A percentile compares a stretch with the other conserved stretches of the same genome.
Conservation (phyloP, 2,888 invertebrate species). For the Eucera pruinosa region DNA sequence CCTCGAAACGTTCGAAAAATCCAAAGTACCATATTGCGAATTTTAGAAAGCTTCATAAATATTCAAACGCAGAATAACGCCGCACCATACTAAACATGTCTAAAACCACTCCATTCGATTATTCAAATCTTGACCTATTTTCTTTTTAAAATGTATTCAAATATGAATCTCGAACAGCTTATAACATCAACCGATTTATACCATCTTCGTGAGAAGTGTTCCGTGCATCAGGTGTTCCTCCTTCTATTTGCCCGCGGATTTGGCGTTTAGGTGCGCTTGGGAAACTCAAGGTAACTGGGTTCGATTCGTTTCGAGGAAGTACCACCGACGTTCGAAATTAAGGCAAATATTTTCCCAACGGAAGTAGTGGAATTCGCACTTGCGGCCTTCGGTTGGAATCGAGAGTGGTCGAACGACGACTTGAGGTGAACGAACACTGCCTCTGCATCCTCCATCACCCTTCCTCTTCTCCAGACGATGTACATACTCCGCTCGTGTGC, state of each 20-base stretch:
- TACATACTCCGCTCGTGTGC: slow-evolving; percentile 49
- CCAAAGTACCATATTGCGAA: too few species aligned
- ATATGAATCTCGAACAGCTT: neutral
- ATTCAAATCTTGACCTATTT: neutral
- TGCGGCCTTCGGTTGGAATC: slow-evolving; percentile 40
- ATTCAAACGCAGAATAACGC: too few species aligned
- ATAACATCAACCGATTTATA: neutral
- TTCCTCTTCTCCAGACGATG: slow-evolving; percentile 29
- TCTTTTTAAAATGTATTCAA: too few species aligned
- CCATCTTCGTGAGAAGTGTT: slow-evolving; percentile 3
- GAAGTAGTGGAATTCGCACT: slow-evolving; percentile 37
- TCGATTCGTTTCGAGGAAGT: slow-evolving; percentile 41
- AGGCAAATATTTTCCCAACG: slow-evolving; percentile 62
- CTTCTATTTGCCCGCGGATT: neutral
- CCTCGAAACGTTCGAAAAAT: too few species aligned
- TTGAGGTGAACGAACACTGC: slow-evolving; percentile 69
- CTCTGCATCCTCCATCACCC: slow-evolving; percentile 15
- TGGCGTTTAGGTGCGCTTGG: slow-evolving; percentile 1
- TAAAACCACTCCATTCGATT: neutral
- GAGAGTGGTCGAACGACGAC: slow-evolving; percentile 48
- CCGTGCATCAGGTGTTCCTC: slow-evolving; percentile 17
- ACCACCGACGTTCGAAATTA: slow-evolving; percentile 40
- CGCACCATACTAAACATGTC: neutral
- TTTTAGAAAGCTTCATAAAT: too few species aligned
- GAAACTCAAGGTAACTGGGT: neutral